phyloP scores from a whole-genome alignment of 1,140 invertebrate genomes.

The Cardiocondyla obscurior region DNA sequence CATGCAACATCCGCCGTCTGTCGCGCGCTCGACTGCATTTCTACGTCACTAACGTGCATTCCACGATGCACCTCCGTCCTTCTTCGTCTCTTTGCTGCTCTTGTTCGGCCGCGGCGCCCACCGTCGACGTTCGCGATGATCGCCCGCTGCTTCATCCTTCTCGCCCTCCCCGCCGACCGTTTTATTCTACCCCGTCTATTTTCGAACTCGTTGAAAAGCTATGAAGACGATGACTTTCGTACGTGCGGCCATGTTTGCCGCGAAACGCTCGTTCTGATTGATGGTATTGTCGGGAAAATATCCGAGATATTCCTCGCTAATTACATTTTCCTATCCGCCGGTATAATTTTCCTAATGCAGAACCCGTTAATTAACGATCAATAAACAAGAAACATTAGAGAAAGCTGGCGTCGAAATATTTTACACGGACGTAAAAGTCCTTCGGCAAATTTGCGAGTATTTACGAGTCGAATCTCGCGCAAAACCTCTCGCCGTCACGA shows the following conservation, averaged over 20 bases:
- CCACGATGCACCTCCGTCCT: conserved; percentile 42
- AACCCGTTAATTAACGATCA: neutral
- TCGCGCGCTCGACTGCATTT: conserved; percentile 48
- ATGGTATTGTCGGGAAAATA: neutral
- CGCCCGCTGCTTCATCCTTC: conserved; percentile 29
- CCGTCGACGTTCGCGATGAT: conserved; percentile 51
- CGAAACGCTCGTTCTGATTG: conserved; percentile 5
- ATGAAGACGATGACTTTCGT: conserved; percentile 1
- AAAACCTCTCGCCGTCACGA: neutral
- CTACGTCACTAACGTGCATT: conserved; percentile 52
- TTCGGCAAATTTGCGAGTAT: neutral
- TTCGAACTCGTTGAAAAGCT: conserved; percentile 47
- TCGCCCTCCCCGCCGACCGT: neutral
- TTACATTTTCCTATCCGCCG: neutral
- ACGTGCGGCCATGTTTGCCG: conserved; percentile 8
- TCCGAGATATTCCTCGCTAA: neutral
- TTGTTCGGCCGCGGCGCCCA: conserved; percentile 14
- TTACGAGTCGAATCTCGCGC: neutral
- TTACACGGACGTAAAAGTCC: neutral
- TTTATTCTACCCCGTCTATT: conserved; percentile 49
- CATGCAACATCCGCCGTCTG: conserved; percentile 17
- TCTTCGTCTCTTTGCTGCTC: neutral
- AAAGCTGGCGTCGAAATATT: neutral
- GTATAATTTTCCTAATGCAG: neutral
- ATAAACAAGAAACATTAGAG: neutral